Evolutionary conservation across 2,797 vertebrate species (phyloP).

Genomic region (Paedocypris micromegethes): DNA sequence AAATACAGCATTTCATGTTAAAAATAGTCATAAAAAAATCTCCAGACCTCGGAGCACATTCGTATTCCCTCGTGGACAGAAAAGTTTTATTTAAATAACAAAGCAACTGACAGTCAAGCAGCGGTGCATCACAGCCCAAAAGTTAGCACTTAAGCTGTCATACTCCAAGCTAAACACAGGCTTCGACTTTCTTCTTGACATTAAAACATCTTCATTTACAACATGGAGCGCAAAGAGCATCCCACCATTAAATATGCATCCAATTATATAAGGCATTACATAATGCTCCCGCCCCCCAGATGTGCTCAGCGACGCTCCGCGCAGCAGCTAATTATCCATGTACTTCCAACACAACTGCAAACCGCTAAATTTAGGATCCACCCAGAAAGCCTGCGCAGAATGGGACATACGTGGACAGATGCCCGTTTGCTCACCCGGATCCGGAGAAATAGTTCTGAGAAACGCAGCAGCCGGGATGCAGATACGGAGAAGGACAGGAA

Average conservation of each 20-base stretch:
- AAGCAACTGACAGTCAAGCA: not conserved
- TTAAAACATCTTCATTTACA: conserved; percentile 30
- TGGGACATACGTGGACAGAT: conserved; percentile 13
- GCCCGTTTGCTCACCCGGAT: conserved; percentile 25
- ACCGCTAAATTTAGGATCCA: conserved; percentile 59
- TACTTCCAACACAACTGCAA: conserved; percentile 53
- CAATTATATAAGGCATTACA: conserved; percentile 64
- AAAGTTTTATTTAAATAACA: not conserved
- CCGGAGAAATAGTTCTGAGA: conserved; percentile 20
- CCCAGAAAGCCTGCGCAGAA: conserved; percentile 49
- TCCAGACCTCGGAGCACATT: too few species aligned
- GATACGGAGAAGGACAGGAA: conserved; percentile 5
- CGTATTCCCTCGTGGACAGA: too few species aligned
- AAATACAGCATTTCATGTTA: too few species aligned
- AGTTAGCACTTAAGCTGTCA: not conserved
- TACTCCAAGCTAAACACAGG: conserved; percentile 1
- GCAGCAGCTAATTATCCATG: conserved; percentile 62
- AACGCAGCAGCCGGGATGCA: conserved; percentile 12
- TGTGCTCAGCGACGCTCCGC: conserved; percentile 46
- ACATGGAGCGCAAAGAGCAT: conserved; percentile 25
- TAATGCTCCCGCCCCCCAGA: conserved; percentile 42
- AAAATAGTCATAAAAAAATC: too few species aligned
- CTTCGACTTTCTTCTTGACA: conserved; percentile 21
- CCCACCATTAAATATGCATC: conserved; percentile 65
- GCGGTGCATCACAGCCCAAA: not conserved